Base-by-base conservation (phyloP, 2,797 vertebrate genomes). In the Avahi laniger region DNA sequence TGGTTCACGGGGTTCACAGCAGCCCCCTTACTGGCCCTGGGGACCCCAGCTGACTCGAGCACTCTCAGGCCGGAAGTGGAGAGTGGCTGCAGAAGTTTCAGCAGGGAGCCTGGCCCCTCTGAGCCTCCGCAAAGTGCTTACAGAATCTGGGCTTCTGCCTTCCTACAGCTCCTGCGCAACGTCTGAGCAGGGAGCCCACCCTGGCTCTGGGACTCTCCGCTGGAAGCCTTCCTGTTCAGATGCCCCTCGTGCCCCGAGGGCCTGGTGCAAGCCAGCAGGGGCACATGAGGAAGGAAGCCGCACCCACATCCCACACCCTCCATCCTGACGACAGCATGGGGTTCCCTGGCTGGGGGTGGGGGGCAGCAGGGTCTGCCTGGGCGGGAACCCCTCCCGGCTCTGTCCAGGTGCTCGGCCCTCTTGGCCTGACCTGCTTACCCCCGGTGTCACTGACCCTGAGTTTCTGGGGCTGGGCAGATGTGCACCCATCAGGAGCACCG, bases 81-180 rank as follows among this genome's bases (percentile, higher is more conserved):
- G 38, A 46, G 24, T 54, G 35, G 61, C 35, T 57, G 46, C 67
- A 93, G 57, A 82, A 75, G 35, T 52, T 61, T 84, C 26, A 38
- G 48, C 18, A 2, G 41, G 46, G n/a, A 8, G 0, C 15, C 28
- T 5, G 43, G 33, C 9, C 59, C 88, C 61, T 50, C 17, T 20
- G 46, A 43, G 30, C 28, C 46, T 26, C 26, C 72, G 18, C 52
- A n/a, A 52, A 5, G 7, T 48, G 48, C 91, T 93, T 5, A 92
- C 2, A 20, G 43, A 38, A 41, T 57, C 89, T 79, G 87, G 70
- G 63, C 72, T 87, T 89, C 67, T 93, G 28, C 86, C 52, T 94
- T 30, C 76, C 94, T 70, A 38, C 97, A 97, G 97, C 95, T 97
- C 61, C 95, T 97, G 48, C 91, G 95, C 50, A 93, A 97, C 28